Evolutionary conservation across 1,140 invertebrate genomes (phyloP).

Genomic region (Drosophila pallidifrons): DNA sequence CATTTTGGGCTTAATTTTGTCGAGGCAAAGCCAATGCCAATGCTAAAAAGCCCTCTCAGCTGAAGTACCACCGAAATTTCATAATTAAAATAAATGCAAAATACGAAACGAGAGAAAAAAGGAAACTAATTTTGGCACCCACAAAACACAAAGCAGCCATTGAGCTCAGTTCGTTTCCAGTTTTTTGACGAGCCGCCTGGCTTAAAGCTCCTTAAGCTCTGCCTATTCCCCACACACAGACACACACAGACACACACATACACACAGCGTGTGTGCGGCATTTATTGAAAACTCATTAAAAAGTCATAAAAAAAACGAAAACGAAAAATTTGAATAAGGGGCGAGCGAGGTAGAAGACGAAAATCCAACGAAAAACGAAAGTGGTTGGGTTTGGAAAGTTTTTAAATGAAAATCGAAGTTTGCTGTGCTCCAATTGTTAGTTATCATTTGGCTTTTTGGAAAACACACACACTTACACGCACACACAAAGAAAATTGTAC

Average conservation of each 20-base stretch:
- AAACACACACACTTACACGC: neutral
- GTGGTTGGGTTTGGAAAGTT: neutral
- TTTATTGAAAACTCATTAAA: slow-evolving; percentile 78
- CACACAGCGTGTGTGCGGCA: neutral
- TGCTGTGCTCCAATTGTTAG: neutral
- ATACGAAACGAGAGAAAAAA: slow-evolving; percentile 20
- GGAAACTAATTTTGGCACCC: slow-evolving; percentile 66
- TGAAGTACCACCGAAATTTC: slow-evolving; percentile 26
- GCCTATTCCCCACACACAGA: slow-evolving; percentile 3
- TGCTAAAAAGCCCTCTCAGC: neutral
- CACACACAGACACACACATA: too few species aligned
- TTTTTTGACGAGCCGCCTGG: slow-evolving; percentile 8
- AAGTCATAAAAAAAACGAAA: slow-evolving; percentile 59
- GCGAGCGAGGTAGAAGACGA: neutral
- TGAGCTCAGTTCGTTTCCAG: slow-evolving; percentile 7
- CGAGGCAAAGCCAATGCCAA: slow-evolving; percentile 20
- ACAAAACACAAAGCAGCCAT: slow-evolving; percentile 22
- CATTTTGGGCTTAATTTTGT: slow-evolving; percentile 55
- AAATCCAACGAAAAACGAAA: neutral
- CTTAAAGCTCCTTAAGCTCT: slow-evolving; percentile 53
- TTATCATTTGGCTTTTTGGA: neutral
- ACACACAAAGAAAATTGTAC: neutral
- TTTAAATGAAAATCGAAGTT: neutral
- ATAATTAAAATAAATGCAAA: slow-evolving; percentile 70
- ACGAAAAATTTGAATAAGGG: neutral